These are phyloP conservation scores for Netelia melanura DNA, from an alignment of 2,888 invertebrate genomes.

Conservation along the genomic window DNA sequence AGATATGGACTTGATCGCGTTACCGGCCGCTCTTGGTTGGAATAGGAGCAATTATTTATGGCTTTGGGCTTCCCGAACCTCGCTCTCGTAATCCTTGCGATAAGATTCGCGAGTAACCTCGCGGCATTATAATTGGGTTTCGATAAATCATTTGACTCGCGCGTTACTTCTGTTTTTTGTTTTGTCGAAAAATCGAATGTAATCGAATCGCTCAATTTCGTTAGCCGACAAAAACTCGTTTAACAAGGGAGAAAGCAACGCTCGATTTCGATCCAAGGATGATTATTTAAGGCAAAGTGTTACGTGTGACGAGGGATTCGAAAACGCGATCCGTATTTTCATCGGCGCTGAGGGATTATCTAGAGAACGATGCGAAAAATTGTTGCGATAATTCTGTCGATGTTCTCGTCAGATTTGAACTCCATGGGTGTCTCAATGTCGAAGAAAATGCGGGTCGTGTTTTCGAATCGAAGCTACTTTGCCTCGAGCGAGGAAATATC, in stretches of 20 bases:
- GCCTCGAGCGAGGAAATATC: not conserved
- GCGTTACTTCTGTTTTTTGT: not conserved
- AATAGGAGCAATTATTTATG: constrained; percentile 18
- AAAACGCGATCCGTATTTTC: no score
- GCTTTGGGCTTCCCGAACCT: not conserved
- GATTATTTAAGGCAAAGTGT: no score
- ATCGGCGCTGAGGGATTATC: no score
- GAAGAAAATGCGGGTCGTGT: no score
- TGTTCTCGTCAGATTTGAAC: no score
- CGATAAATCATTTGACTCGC: not conserved
- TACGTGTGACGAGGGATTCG: no score
- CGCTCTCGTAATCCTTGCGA: constrained; percentile 23
- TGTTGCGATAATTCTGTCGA: no score
- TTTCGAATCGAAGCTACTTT: no score
- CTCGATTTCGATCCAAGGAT: not conserved
- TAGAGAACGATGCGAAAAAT: no score
- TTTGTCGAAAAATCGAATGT: not conserved
- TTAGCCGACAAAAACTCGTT: not conserved
- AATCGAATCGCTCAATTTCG: not conserved
- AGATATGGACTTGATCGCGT: constrained; percentile 7
- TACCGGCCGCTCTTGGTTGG: not conserved
- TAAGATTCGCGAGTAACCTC: constrained; percentile 19
- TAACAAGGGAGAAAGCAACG: not conserved
- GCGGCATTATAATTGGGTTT: constrained; percentile 17
- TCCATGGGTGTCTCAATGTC: no score